Evolutionary conservation across 2,113 vertebrate species (phyloP), one percentile per base, ranked within the genome.

Genomic region (Pteropus alecto): DNA sequence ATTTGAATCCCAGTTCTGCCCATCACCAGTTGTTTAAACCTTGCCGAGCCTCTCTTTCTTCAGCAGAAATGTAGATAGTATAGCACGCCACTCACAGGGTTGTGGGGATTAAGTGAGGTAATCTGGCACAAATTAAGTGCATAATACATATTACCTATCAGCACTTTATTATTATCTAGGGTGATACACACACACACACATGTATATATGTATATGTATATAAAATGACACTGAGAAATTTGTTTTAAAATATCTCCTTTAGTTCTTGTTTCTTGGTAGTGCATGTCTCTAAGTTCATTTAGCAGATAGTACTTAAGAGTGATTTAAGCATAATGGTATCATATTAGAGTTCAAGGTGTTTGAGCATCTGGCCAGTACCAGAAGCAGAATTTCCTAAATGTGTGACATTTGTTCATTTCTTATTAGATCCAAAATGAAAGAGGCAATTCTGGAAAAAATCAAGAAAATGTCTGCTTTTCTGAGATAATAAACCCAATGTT

Each of bases 361-460:
- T 74, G 78, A 82, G 46, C 83, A 46, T 54, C 51, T 85, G 28
- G 58, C 24, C 18, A 58, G 22, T 41, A 51, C 22, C 89, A 91
- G 81, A 85, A 83, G 91, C 35, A 81, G 60, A 91, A 65, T 93
- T 93, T 93, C 71, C 63, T 74, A 94, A 92, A 90, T 81, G 28
- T 67, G 11, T 93, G 71, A 87, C 67, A 73, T 84, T 90, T 96
- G 26, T 10, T 92, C 4, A 19, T 67, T 90, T 85, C 63, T 87
- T 92, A 84, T 71, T 84, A 67, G 24, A 3, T 6, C 48, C n/a
- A 30, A 87, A 95, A 90, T 94, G 67, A 94, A 77, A 96, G 14
- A 84, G 61, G 46, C 35, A 85, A 56, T 41, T 73, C 61, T 79
- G 46, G 33, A 92, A 78, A 90, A 90, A 93, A 82, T 58, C 30